phyloP scores from a whole-genome alignment of 1,140 invertebrate species.

The Drosophila asahinai region DNA sequence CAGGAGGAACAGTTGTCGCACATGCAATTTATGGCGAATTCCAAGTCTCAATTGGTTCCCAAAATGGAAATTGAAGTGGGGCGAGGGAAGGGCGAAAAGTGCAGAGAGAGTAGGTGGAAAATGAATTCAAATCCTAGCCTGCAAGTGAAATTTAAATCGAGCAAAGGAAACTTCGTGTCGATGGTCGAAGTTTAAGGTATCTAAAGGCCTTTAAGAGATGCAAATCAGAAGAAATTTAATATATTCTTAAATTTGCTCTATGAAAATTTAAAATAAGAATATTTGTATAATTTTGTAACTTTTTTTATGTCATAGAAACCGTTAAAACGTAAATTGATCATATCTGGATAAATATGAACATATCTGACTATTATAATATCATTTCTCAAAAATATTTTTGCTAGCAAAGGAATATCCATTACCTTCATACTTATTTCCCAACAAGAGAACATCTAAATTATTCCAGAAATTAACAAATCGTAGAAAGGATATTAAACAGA shows the following conservation, averaged over 20 bases:
- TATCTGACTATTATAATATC: no score
- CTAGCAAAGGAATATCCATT: no score
- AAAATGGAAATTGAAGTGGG: constrained; percentile 64
- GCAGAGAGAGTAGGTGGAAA: constrained; percentile 8
- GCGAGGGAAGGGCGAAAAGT: constrained; percentile 5
- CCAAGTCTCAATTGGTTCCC: constrained; percentile 76
- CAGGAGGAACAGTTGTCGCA: constrained; percentile 70
- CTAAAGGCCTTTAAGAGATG: not conserved
- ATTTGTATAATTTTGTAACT: no score
- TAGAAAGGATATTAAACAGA: not conserved
- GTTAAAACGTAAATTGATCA: no score
- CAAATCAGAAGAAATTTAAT: not conserved
- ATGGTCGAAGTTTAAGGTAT: not conserved
- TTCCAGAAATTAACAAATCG: not conserved
- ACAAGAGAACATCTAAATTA: not conserved
- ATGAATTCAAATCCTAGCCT: constrained; percentile 14
- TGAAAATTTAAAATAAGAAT: no score
- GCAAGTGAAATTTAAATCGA: constrained; percentile 26
- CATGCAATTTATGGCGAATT: constrained; percentile 81
- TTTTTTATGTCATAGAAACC: no score
- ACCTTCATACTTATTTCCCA: no score
- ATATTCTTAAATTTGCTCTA: not conserved
- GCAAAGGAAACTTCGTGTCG: not conserved
- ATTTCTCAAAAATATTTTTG: no score
- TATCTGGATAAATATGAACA: no score